These are phyloP conservation scores for Calliopsis andreniformis DNA, from an alignment of 1,140 invertebrate species.

Conservation along the genomic window DNA sequence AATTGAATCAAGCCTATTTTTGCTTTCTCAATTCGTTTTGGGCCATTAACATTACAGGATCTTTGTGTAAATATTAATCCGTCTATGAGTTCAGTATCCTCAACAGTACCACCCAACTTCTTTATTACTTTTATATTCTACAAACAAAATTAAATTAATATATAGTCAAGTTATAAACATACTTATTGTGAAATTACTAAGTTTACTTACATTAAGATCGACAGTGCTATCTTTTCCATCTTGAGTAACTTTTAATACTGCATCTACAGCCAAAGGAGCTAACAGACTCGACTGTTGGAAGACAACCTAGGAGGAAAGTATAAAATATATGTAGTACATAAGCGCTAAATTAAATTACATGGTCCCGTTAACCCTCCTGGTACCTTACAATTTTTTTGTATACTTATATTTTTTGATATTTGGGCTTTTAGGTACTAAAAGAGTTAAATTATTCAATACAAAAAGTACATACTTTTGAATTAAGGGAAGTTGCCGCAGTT, in stretches of 20 bases:
- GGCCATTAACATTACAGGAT: constrained; percentile 94
- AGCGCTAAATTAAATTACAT: not conserved
- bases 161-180: not conserved
- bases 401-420: too few relatives aligned
- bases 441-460: not conserved
- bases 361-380: not conserved
- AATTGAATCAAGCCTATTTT: constrained; percentile 99
- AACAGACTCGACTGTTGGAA: constrained; percentile 97
- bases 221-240: constrained; percentile 84
- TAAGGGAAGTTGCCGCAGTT: constrained; percentile 97
- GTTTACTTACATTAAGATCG: constrained; percentile 82
- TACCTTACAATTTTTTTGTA: not conserved
- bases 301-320: constrained; percentile 86
- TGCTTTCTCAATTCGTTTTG: constrained; percentile 97
- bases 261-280: constrained; percentile 98
- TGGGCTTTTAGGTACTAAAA: too few relatives aligned
- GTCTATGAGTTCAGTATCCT: constrained; percentile 98
- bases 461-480: constrained; percentile 91
- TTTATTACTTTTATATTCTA: constrained; percentile 97
- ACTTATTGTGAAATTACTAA: not conserved
- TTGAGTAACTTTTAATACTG: constrained; percentile 92
- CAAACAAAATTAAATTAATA: constrained; percentile 33
- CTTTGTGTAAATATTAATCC: constrained; percentile 97
- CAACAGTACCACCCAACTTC: constrained; percentile 97
- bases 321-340: constrained; percentile 18